Evolutionary conservation across 2,888 invertebrate species (phyloP).

Genomic region (Apamea monoglypha): DNA sequence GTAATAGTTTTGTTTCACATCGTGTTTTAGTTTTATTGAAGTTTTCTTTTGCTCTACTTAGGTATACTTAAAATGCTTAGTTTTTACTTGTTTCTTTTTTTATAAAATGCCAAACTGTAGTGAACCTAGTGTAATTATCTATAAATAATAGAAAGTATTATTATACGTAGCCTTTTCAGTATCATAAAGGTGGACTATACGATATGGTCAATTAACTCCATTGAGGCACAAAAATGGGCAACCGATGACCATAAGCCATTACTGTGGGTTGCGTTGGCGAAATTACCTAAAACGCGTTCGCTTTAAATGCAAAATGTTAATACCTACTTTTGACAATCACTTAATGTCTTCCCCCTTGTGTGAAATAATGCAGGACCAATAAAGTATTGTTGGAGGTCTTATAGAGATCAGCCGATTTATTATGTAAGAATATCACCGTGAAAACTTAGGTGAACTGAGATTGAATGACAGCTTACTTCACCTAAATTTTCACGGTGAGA

Average conservation of each 20-base stretch:
- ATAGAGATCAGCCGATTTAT: neutral
- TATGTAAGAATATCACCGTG: neutral
- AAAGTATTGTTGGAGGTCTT: constrained; percentile 10
- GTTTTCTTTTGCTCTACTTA: constrained; percentile 12
- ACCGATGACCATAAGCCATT: constrained; percentile 48
- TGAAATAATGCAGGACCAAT: constrained; percentile 3
- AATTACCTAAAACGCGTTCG: neutral
- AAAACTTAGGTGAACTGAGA: neutral
- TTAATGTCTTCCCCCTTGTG: constrained; percentile 17
- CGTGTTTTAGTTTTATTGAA: constrained; percentile 10
- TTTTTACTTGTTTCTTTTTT: constrained; percentile 62
- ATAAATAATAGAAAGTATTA: constrained; percentile 79
- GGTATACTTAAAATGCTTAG: constrained; percentile 27
- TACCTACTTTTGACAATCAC: neutral
- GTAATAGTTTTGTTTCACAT: neutral
- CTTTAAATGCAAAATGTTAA: neutral
- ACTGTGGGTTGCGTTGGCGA: constrained; percentile 47
- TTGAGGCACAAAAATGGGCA: constrained; percentile 72
- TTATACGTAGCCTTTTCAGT: constrained; percentile 75
- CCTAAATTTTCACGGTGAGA: neutral
- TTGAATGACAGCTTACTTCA: neutral
- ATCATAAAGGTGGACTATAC: constrained; percentile 73
- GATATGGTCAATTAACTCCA: constrained; percentile 81
- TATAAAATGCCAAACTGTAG: constrained; percentile 80
- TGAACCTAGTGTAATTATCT: constrained; percentile 69